Base-by-base conservation (phyloP, 2,797 vertebrate species). In the Myotis planiceps region DNA sequence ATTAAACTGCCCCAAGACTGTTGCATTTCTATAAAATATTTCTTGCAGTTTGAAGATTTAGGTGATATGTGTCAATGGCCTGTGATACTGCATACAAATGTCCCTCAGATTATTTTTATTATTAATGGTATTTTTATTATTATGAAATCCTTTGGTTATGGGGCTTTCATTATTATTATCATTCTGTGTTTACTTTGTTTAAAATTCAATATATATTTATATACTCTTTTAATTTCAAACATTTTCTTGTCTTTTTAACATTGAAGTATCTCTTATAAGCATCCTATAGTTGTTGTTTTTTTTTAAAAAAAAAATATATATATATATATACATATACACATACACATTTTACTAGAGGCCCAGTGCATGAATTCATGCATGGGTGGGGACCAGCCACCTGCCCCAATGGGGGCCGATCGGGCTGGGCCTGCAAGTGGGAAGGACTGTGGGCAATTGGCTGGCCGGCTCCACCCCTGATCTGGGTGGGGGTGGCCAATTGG, bases 141-240 rank as follows among this genome's bases (percentile, higher is more conserved):
- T 71, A n/a, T 75, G 55, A 96, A 93, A 89, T 91, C 12, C 39
- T 88, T 82, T 92, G 60, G 66, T 51, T 84, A 65, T 47, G 19
- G 5, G 16, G 10, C 7, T 51, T 49, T n/a, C 27, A 45, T 68
- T 88, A 86, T 81, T 86, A 69, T 81, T 74, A 18, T 72, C 47
- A 49, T 37, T 13, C 29, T 45, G 4, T 47, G 47, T 45, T 86
- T 9, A 45, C 7, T 79, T 81, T 91, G 4, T 88, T 84, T 88
- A 75, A 69, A 82, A 58, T 47, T 78, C 29, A 58, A 21, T 29
- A 78, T 32, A 18, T 23, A 1, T 79, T 55, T 74, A 74, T 3
- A 14, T 23, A 32, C 18, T 55, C 6, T 78, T 92, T 88, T 60
- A 82, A 86, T 68, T 58, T 93, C 2, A 69, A 92, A 18, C 45